Conservation (phyloP, 2,888 invertebrate species). For the Abrostola triplasia region DNA sequence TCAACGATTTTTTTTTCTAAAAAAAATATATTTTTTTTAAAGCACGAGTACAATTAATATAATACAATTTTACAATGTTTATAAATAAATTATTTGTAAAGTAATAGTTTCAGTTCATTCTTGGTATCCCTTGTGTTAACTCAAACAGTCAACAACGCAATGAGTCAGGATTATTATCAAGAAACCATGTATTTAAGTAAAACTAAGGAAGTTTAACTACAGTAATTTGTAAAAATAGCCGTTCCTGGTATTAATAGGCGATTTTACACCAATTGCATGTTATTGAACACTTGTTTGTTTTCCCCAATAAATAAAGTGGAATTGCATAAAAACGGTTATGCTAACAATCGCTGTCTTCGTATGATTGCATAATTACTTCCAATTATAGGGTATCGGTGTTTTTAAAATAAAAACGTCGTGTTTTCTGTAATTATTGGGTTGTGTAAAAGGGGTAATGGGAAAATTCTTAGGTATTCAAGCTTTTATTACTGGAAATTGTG, state of each 20-base stretch:
- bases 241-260: not conserved
- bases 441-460: constrained; percentile 11
- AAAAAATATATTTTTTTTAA: no score
- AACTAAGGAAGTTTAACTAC: not conserved
- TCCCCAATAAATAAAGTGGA: no score
- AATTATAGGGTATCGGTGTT: constrained; percentile 31
- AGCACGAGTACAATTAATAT: no score
- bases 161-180: no score
- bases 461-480: constrained; percentile 6
- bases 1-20: no score
- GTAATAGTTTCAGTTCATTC: no score
- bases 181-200: no score
- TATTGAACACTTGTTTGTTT: not conserved
- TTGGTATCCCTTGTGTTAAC: no score
- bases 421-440: constrained; percentile 31
- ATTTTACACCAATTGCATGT: constrained; percentile 1
- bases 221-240: not conserved
- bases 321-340: not conserved
- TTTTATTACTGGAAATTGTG: constrained; percentile 5
- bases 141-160: no score
- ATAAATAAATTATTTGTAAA: no score
- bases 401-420: constrained; percentile 19
- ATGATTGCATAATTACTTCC: constrained; percentile 39
- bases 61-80: no score
- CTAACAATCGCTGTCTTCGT: constrained; percentile 25